Evolutionary conservation across 2,797 vertebrate species (phyloP).

Genomic region (Nyctibius grandis): DNA sequence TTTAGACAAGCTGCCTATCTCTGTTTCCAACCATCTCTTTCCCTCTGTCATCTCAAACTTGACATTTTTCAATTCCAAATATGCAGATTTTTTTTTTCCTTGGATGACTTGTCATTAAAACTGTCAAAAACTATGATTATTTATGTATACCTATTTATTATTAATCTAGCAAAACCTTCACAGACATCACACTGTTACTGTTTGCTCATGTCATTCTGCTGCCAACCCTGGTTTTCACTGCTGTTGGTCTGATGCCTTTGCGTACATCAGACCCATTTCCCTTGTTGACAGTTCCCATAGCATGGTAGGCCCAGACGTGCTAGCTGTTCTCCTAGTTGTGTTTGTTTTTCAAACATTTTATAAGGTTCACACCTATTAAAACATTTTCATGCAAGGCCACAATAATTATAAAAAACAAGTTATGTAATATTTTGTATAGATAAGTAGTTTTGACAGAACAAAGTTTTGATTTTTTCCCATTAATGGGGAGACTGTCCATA

Average conservation of each 20-base stretch:
- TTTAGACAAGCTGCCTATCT: constrained; percentile 78
- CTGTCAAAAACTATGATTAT: constrained; percentile 67
- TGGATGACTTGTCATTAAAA: constrained; percentile 63
- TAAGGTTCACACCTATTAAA: neutral
- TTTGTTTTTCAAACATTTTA: neutral
- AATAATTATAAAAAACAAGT: neutral
- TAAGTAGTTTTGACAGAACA: rapidly evolving
- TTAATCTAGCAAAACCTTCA: constrained; percentile 57
- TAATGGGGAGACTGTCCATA: rapidly evolving
- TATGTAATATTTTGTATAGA: rapidly evolving
- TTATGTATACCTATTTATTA: constrained; percentile 64
- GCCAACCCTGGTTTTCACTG: neutral
- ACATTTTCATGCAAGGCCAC: neutral
- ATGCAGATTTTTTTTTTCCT: constrained; percentile 29
- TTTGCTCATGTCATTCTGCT: constrained; percentile 45
- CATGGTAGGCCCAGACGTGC: neutral
- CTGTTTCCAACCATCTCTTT: constrained; percentile 25
- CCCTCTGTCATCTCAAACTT: constrained; percentile 56
- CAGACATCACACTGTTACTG: neutral
- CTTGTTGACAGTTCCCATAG: neutral
- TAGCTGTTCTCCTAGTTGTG: neutral
- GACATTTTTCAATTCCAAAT: constrained; percentile 58
- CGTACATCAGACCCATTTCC: neutral
- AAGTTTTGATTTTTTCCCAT: neutral
- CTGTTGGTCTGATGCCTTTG: neutral